Base-by-base conservation (phyloP, 2,888 invertebrate species). In the Tridacna gigas region DNA sequence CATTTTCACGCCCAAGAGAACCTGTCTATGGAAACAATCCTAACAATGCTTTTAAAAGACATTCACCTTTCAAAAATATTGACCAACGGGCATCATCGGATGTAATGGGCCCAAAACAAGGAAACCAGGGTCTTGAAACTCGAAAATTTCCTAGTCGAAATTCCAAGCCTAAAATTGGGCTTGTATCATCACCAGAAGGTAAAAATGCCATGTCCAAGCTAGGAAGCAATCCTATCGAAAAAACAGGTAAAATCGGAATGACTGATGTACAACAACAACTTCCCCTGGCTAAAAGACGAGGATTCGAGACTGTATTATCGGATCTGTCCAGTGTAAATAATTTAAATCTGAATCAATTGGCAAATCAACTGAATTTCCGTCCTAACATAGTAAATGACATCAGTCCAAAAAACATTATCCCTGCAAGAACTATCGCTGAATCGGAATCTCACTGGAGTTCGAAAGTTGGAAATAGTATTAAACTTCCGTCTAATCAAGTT, bases 401-500 rank as follows among this genome's bases (percentile, higher is more conserved):
- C 11, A 51, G 71, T 18, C 28, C 25, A n/a, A 47, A 48, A 12
- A 48, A 47, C 18, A 71, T 71, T 12, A 71, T 71, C 7, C 71
- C 71, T 7, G 71, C 71, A 12, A n/a, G 71, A 25, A 71, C 51
- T 9, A 18, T 71, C 7, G 51, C 28, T 25, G 63, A 63, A 28
- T 63, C 61, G 22, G 37, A 65, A 22, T 63, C 75, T 2, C 75
- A 75, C 20, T 75, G 75, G 75, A 61, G 63, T 47, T 61, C 75
- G 5, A 63, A 63, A 25, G 25, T 47, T 5, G 65, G 65, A 11
- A 75, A 63, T 15, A 47, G 47, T 25, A 75, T 47, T n/a, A 75
- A 25, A 47, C 22, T 61, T n/a, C 61, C 75, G 0, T 20, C 20
- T 25, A 45, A 47, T 12, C 75, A 75, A 20, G 65, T 75, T 13